Base-by-base conservation (phyloP, 2,113 vertebrate species). In the Gambusia holbrooki region DNA sequence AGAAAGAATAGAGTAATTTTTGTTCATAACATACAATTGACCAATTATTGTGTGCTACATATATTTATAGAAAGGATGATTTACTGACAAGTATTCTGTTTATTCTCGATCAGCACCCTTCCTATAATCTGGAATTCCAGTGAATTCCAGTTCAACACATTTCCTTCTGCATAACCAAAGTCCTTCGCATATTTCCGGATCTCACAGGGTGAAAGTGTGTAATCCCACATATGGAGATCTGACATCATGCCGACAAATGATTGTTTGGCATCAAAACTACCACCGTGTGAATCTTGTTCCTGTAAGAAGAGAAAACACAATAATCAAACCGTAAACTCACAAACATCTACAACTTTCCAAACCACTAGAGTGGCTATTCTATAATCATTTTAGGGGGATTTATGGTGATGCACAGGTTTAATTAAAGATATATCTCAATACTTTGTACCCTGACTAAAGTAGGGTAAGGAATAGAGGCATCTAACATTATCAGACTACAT, bases 201-300 rank as follows among this genome's bases (percentile, higher is more conserved):
- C 40, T 92, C 83, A 79, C 87, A 87, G 35, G 77, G 6, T 2
- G 89, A 89, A 6, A 93, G 90, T 19, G 37, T 17, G 65, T 84
- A 66, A 81, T 93, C 51, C 91, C 92, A 93, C 89, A 93, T 87
- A 77, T 93, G 84, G 37, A 92, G 77, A 40, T 92, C 88, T 9
- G 80, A 27, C 72, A 90, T 82, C 88, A 91, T 86, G 27, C 92
- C 90, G 32, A 88, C 27, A 1, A 92, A 89, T 40, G 63, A 81
- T 80, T 93, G 86, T 0, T 45, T 77, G 0, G 3, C 0, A 6
- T 86, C 73, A 73, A 92, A 92, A 3, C 54, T 42, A 1, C 90
- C 91, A 62, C 89, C 88, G 9, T 84, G 40, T 27, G 70, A 29
- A 71, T 93, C 91, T 73, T 93, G 89, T 0, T 92, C 92, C 88